phyloP scores from a whole-genome alignment of 1,140 invertebrate genomes.

The Drosophila elegans region DNA sequence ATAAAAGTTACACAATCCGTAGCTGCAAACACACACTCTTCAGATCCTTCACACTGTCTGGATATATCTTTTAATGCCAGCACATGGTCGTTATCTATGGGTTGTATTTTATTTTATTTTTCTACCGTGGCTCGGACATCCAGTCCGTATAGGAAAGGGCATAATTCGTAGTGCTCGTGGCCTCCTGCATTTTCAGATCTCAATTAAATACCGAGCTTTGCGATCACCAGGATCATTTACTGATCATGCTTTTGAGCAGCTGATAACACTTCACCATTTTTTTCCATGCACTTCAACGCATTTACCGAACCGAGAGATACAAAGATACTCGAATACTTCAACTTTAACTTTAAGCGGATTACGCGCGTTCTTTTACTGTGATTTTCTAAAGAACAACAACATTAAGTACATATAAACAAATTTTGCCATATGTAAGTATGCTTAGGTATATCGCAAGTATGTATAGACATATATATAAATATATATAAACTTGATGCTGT shows the following conservation, averaged over 20 bases:
- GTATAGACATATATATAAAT: constrained; percentile 29
- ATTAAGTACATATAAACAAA: constrained; percentile 46
- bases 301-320: constrained; percentile 26
- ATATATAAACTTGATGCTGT: constrained; percentile 80
- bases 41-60: constrained; percentile 20
- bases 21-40: constrained; percentile 17
- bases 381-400: constrained; percentile 35
- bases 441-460: constrained; percentile 3
- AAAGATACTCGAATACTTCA: constrained; percentile 25
- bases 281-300: constrained; percentile 17
- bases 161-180: constrained; percentile 56
- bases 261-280: constrained; percentile 38
- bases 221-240: constrained; percentile 9
- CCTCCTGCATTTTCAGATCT: constrained; percentile 61
- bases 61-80: constrained; percentile 20
- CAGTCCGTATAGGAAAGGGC: constrained; percentile 66
- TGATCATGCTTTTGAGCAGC: constrained; percentile 7
- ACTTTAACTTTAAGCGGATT: constrained; percentile 52
- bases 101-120: constrained; percentile 5
- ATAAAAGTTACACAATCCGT: constrained; percentile 56
- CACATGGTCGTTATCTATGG: constrained; percentile 39
- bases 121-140: constrained; percentile 72
- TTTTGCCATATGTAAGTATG: constrained; percentile 36
- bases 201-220: not conserved
- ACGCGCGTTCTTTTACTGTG: constrained; percentile 42